Evolutionary conservation across 2,888 invertebrate species (phyloP).

Genomic region (Drosophila parthenogenetica): DNA sequence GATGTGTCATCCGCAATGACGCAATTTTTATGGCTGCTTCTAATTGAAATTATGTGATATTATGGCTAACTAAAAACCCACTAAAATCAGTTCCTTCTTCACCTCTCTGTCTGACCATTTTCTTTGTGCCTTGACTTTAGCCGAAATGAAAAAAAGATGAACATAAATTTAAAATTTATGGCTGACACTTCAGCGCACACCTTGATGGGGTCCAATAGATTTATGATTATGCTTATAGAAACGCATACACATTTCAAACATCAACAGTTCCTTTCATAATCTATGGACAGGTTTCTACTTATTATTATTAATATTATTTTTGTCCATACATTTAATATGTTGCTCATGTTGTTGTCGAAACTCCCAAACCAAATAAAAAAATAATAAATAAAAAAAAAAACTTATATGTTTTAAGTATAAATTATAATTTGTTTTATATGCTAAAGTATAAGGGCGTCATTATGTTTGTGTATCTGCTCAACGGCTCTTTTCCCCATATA

Average conservation of each 20-base stretch:
- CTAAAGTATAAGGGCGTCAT: slow-evolving; percentile 57
- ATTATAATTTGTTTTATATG: slow-evolving; percentile 73
- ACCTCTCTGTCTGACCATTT: slow-evolving; percentile 9
- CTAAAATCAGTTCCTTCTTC: neutral
- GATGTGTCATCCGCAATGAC: slow-evolving; percentile 53
- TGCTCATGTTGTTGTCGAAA: slow-evolving; percentile 25
- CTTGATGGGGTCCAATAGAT: slow-evolving; percentile 53
- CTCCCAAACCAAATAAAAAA: slow-evolving; percentile 18
- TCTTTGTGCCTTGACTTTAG: slow-evolving; percentile 35
- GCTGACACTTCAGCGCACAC: slow-evolving; percentile 67
- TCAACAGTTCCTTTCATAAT: slow-evolving; percentile 76
- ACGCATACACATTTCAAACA: slow-evolving; percentile 57
- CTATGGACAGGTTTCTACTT: slow-evolving; percentile 64
- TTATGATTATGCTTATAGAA: slow-evolving; percentile 59
- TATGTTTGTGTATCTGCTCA: slow-evolving; percentile 23
- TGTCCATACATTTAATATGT: slow-evolving; percentile 38
- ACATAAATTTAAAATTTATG: slow-evolving; percentile 74
- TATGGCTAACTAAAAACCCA: slow-evolving; percentile 14
- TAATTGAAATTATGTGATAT: slow-evolving; percentile 40
- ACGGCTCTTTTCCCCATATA: slow-evolving; percentile 14
- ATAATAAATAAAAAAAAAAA: slow-evolving; percentile 19
- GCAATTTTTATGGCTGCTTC: slow-evolving; percentile 38
- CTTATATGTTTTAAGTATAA: slow-evolving; percentile 44
- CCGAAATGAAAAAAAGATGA: slow-evolving; percentile 55
- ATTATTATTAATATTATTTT: slow-evolving; percentile 45